These are phyloP conservation scores for Sinocyclocheilus rhinocerous DNA, from an alignment of 2,113 vertebrate genomes.

Conservation along the genomic window DNA sequence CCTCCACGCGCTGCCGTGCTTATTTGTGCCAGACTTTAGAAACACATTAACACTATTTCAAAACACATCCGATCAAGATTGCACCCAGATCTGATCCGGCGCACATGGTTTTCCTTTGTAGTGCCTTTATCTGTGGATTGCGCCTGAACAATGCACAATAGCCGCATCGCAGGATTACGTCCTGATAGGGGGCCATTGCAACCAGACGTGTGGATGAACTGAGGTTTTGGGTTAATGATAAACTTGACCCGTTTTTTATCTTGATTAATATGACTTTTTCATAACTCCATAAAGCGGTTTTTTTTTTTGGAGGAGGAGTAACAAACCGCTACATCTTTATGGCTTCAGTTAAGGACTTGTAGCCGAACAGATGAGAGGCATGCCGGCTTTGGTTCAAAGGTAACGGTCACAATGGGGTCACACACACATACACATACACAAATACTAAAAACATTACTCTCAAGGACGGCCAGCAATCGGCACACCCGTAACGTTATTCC, in stretches of 20 bases:
- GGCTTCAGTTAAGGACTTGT: constrained; percentile 47
- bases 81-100: constrained; percentile 16
- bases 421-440: constrained; percentile 33
- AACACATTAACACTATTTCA: constrained; percentile 48
- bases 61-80: constrained; percentile 44
- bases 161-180: constrained; percentile 40
- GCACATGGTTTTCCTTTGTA: constrained; percentile 32
- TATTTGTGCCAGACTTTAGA: constrained; percentile 54
- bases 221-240: constrained; percentile 78
- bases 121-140: constrained; percentile 44
- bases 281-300: constrained; percentile 66
- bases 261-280: constrained; percentile 69
- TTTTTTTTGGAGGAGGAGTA: not conserved
- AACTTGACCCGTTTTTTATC: constrained; percentile 69
- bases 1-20: constrained; percentile 24
- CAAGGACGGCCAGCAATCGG: constrained; percentile 58
- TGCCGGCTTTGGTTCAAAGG: constrained; percentile 53
- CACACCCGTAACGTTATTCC: constrained; percentile 44
- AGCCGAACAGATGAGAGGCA: constrained; percentile 67
- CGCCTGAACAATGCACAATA: constrained; percentile 60
- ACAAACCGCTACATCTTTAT: constrained; percentile 30
- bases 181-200: constrained; percentile 52
- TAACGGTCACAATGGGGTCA: constrained; percentile 35
- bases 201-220: constrained; percentile 37
- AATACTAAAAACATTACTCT: constrained; percentile 65